Conservation (phyloP, 1,140 invertebrate species). For the Steinernema feltiae region DNA sequence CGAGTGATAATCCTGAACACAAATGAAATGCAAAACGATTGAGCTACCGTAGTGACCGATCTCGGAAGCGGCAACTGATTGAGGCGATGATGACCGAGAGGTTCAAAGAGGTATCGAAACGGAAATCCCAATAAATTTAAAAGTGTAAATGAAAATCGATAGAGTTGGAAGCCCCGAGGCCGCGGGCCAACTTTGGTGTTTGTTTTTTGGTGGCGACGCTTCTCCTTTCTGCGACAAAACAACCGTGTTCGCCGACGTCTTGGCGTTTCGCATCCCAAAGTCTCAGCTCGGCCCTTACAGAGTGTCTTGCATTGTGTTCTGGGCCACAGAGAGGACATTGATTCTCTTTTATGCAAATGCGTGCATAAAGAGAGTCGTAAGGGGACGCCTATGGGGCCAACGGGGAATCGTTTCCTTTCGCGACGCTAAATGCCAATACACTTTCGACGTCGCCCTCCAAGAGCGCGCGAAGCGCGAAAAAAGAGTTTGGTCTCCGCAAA, state of each 20-base stretch:
- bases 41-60: too few relatives aligned
- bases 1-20: too few relatives aligned
- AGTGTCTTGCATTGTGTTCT: background rate
- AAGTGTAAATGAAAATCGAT: conserved; percentile 14
- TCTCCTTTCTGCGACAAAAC: background rate
- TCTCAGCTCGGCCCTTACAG: background rate
- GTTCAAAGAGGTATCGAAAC: background rate
- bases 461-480: background rate
- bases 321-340: background rate
- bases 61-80: background rate
- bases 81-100: background rate
- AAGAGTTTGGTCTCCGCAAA: background rate
- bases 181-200: conserved; percentile 12
- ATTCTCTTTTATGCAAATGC: conserved; percentile 11
- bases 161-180: background rate
- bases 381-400: too few relatives aligned
- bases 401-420: background rate
- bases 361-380: background rate
- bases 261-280: background rate
- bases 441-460: background rate
- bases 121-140: background rate
- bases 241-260: background rate
- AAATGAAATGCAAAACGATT: too few relatives aligned
- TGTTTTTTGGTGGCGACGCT: conserved; percentile 8
- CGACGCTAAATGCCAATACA: background rate